phyloP scores from a whole-genome alignment of 2,888 invertebrate genomes.

The Hydrotaea diabolus region DNA sequence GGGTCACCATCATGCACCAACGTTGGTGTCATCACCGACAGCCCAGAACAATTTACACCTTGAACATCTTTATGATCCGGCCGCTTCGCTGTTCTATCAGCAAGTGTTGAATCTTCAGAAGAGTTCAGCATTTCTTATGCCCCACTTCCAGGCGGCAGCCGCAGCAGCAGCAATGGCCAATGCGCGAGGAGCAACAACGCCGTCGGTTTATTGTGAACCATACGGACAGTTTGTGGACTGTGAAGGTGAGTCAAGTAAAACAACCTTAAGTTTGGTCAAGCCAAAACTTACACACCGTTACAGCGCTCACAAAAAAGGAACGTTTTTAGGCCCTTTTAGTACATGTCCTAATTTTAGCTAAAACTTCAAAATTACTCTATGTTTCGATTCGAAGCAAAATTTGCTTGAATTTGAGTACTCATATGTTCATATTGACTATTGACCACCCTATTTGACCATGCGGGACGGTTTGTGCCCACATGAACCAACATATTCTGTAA shows the following conservation, averaged over 20 bases:
- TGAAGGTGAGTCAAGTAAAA: constrained; percentile 70
- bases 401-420: too few relatives aligned
- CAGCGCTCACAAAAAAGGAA: too few relatives aligned
- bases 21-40: constrained; percentile 29
- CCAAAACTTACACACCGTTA: too few relatives aligned
- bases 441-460: too few relatives aligned
- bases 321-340: background rate
- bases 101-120: constrained; percentile 77
- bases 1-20: background rate
- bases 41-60: constrained; percentile 72
- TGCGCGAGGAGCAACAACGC: constrained; percentile 73
- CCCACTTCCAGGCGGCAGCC: constrained; percentile 76
- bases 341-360: too few relatives aligned
- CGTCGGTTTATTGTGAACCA: constrained; percentile 75
- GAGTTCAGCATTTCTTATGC: constrained; percentile 75
- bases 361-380: too few relatives aligned
- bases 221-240: constrained; percentile 77
- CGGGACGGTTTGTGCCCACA: too few relatives aligned
- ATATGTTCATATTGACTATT: too few relatives aligned
- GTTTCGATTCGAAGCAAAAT: too few relatives aligned
- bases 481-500: too few relatives aligned
- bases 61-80: constrained; percentile 75
- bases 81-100: constrained; percentile 76
- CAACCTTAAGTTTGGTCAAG: too few relatives aligned
- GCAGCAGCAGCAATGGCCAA: constrained; percentile 73